phyloP scores from a whole-genome alignment of 2,797 vertebrate genomes.

The Anabacerthia variegaticeps region DNA sequence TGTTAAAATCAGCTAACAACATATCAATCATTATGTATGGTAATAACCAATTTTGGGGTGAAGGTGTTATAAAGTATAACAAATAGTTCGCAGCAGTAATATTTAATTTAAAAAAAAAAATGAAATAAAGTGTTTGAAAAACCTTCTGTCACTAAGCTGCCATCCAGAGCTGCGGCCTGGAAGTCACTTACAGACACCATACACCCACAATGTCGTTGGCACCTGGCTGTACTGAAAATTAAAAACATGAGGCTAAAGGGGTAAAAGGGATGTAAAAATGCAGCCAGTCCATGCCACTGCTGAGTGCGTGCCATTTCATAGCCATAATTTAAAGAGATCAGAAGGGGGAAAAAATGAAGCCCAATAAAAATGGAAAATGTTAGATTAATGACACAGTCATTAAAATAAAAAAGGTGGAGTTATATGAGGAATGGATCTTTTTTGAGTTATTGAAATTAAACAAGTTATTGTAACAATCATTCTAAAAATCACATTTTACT shows the following conservation, averaged over 20 bases:
- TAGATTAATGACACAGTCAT: conserved; percentile 56
- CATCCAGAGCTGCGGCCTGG: background rate
- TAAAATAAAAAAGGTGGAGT: conserved; percentile 63
- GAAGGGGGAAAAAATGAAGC: conserved; percentile 48
- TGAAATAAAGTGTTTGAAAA: conserved; percentile 25
- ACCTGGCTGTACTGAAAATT: background rate
- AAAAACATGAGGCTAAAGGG: background rate
- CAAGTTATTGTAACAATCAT: conserved; percentile 62
- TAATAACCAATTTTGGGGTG: background rate
- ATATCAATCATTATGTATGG: background rate
- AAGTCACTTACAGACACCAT: background rate
- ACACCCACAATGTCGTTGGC: background rate
- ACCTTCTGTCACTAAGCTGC: conserved; percentile 57
- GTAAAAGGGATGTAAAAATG: conserved; percentile 21
- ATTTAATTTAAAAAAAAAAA: conserved; percentile 22
- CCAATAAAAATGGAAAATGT: conserved; percentile 68
- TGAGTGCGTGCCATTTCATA: conserved; percentile 1
- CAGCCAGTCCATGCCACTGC: background rate
- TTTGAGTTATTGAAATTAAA: conserved; percentile 54
- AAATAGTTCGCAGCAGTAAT: background rate
- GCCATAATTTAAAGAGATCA: conserved; percentile 49
- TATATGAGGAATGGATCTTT: conserved; percentile 47
- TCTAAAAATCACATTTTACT: conserved; percentile 59
- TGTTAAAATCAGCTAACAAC: conserved; percentile 33
- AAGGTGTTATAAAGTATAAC: background rate